Evolutionary conservation across 1,140 invertebrate genomes (phyloP).

Genomic region (Leptonema lineaticorne): DNA sequence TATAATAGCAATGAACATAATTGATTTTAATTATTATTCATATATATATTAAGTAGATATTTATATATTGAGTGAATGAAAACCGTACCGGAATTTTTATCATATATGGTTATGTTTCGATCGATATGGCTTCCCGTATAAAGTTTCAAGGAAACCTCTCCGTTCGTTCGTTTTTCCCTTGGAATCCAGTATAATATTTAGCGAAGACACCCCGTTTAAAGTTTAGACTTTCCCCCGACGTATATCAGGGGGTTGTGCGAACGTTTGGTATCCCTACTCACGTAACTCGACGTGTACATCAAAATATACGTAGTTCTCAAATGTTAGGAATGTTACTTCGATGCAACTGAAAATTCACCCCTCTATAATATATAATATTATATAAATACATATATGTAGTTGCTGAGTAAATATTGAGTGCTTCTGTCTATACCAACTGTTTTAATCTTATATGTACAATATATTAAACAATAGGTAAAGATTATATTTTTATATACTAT

Average conservation of each 20-base stretch:
- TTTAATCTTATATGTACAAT: too few relatives aligned
- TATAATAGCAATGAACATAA: too few relatives aligned
- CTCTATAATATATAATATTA: not conserved
- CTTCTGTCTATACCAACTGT: too few relatives aligned
- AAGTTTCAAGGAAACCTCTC: conserved; percentile 28
- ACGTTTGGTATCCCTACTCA: conserved; percentile 23
- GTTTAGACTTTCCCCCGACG: not conserved
- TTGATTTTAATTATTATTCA: too few relatives aligned
- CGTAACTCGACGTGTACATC: conserved; percentile 26
- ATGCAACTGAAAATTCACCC: not conserved
- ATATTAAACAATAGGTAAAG: too few relatives aligned
- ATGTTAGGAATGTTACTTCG: not conserved
- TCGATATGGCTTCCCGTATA: conserved; percentile 31
- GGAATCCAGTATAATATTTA: conserved; percentile 28
- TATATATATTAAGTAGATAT: too few relatives aligned
- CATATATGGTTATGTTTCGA: not conserved
- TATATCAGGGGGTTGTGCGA: too few relatives aligned
- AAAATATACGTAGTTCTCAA: conserved; percentile 1
- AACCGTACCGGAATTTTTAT: not conserved
- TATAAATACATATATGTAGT: too few relatives aligned
- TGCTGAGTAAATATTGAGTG: too few relatives aligned
- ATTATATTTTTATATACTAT: too few relatives aligned
- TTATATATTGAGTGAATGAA: too few relatives aligned
- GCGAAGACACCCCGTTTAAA: conserved; percentile 30
- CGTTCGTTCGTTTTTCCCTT: conserved; percentile 8